Base-by-base conservation (phyloP, 2,113 vertebrate species). In the Ammodramus savannarum region DNA sequence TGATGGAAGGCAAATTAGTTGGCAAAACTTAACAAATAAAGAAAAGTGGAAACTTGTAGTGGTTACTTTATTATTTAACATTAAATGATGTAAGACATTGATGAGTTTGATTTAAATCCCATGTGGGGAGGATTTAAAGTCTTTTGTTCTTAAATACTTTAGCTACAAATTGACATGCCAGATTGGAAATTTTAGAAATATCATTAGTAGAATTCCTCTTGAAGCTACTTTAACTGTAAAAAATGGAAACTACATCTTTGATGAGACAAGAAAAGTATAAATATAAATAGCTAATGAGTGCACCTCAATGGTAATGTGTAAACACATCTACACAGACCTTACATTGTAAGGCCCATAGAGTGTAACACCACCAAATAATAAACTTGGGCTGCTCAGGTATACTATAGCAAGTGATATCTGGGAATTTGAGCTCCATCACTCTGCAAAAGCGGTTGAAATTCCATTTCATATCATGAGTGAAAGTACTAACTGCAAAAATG, bases 331-430 rank as follows among this genome's bases (percentile, higher is more conserved):
- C 34, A 27, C 21, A 62, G 12, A 11, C 32, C 48, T 7, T 57
- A 69, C 44, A 39, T 21, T 49, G 21, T 49, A 48, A 54, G 18
- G 16, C 11, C 6, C 10, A 41, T 19, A 46, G 4, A 46, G 8
- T 46, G 55, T 17, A 19, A 36, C 74, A 71, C 3, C 21, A 44
- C 3, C 20, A n/a, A 81, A 66, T 25, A 72, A 55, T 34, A 46
- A 83, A 23, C 17, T 85, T 39, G 16, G 7, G 15, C 6, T 9
- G 2, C 31, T 62, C 0, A 0, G 11, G 10, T 29, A 58, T 19
- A 9, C 31, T 57, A 11, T 15, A 7, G 26, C 12, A 29, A 26
- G 16, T 8, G 16, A 10, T 78, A 11, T 41, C 7, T 27, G 4
- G 39, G 48, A 82, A 67, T 67, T 22, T 46, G 20, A 75, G 11